Evolutionary conservation across 2,888 invertebrate genomes (phyloP).

Genomic region (Trissonchulus latispiculum): DNA sequence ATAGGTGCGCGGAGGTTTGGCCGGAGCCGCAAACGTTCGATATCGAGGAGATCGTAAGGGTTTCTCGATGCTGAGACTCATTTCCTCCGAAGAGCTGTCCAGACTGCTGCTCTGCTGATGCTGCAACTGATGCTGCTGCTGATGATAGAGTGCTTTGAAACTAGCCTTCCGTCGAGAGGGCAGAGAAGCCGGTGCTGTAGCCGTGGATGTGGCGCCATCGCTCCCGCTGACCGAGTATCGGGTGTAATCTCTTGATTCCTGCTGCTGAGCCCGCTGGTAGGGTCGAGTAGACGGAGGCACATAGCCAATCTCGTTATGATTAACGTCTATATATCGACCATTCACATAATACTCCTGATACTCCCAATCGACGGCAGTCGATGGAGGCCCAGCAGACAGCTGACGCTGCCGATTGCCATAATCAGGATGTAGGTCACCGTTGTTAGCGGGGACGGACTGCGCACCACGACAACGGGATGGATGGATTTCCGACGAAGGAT

Average conservation of each 20-base stretch:
- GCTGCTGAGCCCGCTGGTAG: no score
- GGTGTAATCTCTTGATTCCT: neutral
- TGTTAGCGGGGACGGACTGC: no score
- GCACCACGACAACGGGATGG: no score
- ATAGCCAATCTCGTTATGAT: slow-evolving; percentile 41
- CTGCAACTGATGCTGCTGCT: no score
- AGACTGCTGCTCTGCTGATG: neutral
- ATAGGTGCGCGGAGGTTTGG: neutral
- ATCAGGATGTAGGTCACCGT: no score
- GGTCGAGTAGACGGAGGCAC: neutral
- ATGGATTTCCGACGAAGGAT: no score
- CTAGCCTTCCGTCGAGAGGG: no score
- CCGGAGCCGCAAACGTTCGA: neutral
- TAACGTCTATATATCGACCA: slow-evolving; percentile 37
- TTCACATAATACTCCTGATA: slow-evolving; percentile 32
- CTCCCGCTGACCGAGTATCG: neutral
- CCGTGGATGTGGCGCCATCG: neutral
- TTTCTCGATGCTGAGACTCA: neutral
- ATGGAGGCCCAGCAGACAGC: no score
- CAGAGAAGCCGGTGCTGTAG: no score
- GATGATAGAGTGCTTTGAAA: no score
- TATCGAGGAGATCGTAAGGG: neutral
- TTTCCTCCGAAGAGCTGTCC: neutral
- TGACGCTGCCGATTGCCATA: no score
- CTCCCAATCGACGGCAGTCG: slow-evolving; percentile 29